These are phyloP conservation scores for Sinocyclocheilus rhinocerous DNA, from an alignment of 2,113 vertebrate genomes.

Conservation along the genomic window DNA sequence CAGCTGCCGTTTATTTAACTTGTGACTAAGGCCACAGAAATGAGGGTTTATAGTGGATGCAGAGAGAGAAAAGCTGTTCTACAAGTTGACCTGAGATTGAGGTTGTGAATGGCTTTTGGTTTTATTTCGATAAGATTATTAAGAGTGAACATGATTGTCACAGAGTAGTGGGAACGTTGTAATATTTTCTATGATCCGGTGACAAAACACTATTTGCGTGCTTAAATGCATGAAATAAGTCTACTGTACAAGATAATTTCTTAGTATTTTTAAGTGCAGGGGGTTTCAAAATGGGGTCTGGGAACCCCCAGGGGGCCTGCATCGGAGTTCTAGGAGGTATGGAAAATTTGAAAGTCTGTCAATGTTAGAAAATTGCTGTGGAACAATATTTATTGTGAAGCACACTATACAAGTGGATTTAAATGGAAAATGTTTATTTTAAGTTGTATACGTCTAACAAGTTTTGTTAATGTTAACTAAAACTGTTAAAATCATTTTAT, in stretches of 20 bases:
- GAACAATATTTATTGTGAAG: too few species aligned
- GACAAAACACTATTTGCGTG: neutral
- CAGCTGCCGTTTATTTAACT: constrained; percentile 59
- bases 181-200: neutral
- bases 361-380: too few species aligned
- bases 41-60: constrained; percentile 41
- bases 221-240: neutral
- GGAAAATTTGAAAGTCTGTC: too few species aligned
- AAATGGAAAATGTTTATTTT: too few species aligned
- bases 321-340: too few species aligned
- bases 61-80: constrained; percentile 8
- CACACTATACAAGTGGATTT: too few species aligned
- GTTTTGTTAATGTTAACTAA: too few species aligned
- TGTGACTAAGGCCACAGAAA: constrained; percentile 54
- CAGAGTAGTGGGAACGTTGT: neutral
- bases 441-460: too few species aligned
- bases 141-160: constrained; percentile 25
- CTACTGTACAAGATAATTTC: neutral
- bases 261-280: neutral
- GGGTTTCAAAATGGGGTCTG: too few species aligned
- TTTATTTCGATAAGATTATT: constrained; percentile 40
- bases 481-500: too few species aligned
- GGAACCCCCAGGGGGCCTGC: too few species aligned
- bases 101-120: constrained; percentile 46
- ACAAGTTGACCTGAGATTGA: constrained; percentile 17